These are phyloP conservation scores for Valencia hispanica DNA, from an alignment of 2,797 vertebrate genomes.

Conservation along the genomic window DNA sequence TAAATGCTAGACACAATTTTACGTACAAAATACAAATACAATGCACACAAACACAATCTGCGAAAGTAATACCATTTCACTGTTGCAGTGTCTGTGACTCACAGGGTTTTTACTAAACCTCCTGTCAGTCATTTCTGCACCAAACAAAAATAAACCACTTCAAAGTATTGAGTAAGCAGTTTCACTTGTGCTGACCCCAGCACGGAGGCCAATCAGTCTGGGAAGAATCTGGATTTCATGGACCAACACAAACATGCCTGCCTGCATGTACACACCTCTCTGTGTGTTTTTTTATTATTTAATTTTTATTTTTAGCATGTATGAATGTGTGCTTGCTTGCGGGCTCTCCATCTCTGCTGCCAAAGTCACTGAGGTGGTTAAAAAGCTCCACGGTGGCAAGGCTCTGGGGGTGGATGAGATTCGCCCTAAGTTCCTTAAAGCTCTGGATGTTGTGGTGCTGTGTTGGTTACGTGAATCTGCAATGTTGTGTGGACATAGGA, in stretches of 20 bases:
- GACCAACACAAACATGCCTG: conserved; percentile 44
- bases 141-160: conserved; percentile 67
- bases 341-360: too few relatives aligned
- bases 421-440: too few relatives aligned
- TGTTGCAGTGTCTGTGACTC: conserved; percentile 57
- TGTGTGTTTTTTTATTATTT: conserved; percentile 5
- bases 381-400: too few relatives aligned
- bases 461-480: too few relatives aligned
- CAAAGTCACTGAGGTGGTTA: too few relatives aligned
- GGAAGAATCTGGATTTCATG: conserved; percentile 69
- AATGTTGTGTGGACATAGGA: too few relatives aligned
- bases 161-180: conserved; percentile 68
- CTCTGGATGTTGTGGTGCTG: too few relatives aligned
- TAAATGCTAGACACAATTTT: neutral
- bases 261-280: conserved; percentile 2
- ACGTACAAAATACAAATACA: neutral
- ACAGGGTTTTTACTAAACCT: conserved; percentile 56
- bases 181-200: conserved; percentile 75
- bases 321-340: neutral
- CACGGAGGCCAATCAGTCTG: conserved; percentile 56
- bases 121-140: conserved; percentile 76
- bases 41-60: conserved; percentile 33
- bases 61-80: conserved; percentile 51
- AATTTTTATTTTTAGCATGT: neutral
- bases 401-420: too few relatives aligned